Evolutionary conservation across 1,140 invertebrate genomes (phyloP), one percentile per base, ranked within the genome.

Genomic region (Brachionus rubens): DNA sequence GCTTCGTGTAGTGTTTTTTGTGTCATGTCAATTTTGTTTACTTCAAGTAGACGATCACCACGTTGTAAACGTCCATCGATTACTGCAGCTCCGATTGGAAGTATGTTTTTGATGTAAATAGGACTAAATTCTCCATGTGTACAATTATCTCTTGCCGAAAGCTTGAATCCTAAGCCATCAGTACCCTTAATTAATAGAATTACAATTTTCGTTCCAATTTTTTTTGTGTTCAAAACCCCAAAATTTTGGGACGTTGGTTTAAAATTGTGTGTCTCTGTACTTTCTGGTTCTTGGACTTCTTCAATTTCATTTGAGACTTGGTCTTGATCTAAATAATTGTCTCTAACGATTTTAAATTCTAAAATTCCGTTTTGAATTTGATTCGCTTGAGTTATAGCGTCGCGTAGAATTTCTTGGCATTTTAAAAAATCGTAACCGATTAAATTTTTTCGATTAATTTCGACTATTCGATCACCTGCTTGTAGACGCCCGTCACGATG

Each of bases 61-160:
- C 93, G 90, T 81, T 91, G 91, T 1, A 99, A 86, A 79, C 93
- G 87, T 0, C 95, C 95, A 85, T 98, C 94, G 79, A 91, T 90
- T 16, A 98, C 92, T 36, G 95, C 96, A 3, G 95, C 94, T 77
- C 96, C 95, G 86, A 93, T 92, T n/a, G 93, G 91, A 79, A 98
- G 87, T 78, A 98, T 97, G 84, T 96, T 98, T 84, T 98, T 98
- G 67, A 98, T 96, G 82, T 98, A 98, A 81, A 98, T 97, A 1
- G 95, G 95, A 82, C 91, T 93, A 79, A 93, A 90, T 12, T 92
- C 93, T 40, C 80, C 81, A 5, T 24, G 46, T 5, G 82, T 80
- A 62, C 52, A 76, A 62, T 65, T 62, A 82, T 98, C 96, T 75
- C 95, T 87, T 0, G 94, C 97, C 0, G 95, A 98, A 43, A 99